Evolutionary conservation across 2,888 invertebrate species (phyloP).

Genomic region (Seira musarum): DNA sequence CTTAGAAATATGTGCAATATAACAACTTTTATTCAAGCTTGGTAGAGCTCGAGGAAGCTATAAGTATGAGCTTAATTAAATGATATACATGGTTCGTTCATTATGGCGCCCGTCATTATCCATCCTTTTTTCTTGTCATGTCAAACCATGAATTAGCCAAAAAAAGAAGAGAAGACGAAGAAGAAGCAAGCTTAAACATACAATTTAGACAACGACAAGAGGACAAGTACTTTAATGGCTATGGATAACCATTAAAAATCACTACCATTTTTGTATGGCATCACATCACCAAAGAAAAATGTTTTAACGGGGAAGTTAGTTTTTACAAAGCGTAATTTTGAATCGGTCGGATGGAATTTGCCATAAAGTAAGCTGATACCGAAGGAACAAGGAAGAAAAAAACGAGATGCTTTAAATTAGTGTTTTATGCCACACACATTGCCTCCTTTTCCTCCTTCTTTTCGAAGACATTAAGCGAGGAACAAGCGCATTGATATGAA

Average conservation of each 20-base stretch:
- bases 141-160: constrained; percentile 39
- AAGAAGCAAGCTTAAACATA: background rate
- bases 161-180: constrained; percentile 6
- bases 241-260: constrained; percentile 30
- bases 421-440: constrained; percentile 13
- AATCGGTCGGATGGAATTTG: constrained; percentile 14
- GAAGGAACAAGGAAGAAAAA: background rate
- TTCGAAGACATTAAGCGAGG: background rate
- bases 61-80: constrained; percentile 40
- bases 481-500: background rate
- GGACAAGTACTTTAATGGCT: constrained; percentile 21
- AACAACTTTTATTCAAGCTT: background rate
- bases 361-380: constrained; percentile 2
- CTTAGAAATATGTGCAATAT: background rate
- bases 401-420: constrained; percentile 18
- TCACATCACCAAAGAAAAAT: constrained; percentile 11
- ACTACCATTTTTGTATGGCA: constrained; percentile 30
- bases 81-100: constrained; percentile 35
- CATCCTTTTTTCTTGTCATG: constrained; percentile 28
- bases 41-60: too few species aligned
- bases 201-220: constrained; percentile 15
- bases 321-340: background rate
- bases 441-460: background rate
- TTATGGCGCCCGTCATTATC: constrained; percentile 31
- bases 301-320: background rate